phyloP scores from a whole-genome alignment of 2,888 invertebrate genomes.

The Nomada flava region DNA sequence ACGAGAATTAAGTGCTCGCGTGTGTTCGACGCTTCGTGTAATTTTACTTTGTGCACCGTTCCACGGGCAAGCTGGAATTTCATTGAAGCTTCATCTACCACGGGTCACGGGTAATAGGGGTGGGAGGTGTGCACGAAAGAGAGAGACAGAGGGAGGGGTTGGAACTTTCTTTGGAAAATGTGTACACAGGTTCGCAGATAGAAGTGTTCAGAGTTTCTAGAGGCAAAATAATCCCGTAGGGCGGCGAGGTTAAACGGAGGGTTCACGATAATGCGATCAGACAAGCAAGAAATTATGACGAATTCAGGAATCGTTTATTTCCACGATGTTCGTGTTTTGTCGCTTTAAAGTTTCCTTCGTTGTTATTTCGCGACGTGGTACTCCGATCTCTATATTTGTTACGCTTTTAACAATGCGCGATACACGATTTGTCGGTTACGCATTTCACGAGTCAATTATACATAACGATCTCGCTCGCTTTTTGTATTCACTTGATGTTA shows the following conservation, averaged over 20 bases:
- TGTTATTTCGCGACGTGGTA: neutral
- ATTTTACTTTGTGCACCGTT: slow-evolving; percentile 57
- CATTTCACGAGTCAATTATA: neutral
- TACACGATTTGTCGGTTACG: no score
- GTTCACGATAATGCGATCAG: slow-evolving; percentile 58
- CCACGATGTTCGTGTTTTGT: neutral
- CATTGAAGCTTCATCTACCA: slow-evolving; percentile 55
- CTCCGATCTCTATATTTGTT: no score
- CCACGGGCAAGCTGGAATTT: slow-evolving; percentile 58
- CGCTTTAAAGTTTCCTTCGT: neutral
- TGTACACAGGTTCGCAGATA: slow-evolving; percentile 37
- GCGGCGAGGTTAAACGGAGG: slow-evolving; percentile 36
- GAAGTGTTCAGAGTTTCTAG: slow-evolving; percentile 34
- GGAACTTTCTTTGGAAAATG: slow-evolving; percentile 65
- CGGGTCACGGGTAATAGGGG: neutral
- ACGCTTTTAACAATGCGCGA: neutral
- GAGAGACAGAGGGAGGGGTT: neutral
- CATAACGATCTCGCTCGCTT: neutral
- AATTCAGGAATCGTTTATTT: neutral
- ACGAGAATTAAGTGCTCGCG: slow-evolving; percentile 60
- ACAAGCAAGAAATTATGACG: slow-evolving; percentile 47
- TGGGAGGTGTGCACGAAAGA: neutral
- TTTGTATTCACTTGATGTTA: neutral
- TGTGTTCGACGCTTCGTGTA: slow-evolving; percentile 61
- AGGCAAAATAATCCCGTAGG: slow-evolving; percentile 56